Conservation (phyloP, 2,888 invertebrate genomes). For the Petrophora chlorosata region DNA sequence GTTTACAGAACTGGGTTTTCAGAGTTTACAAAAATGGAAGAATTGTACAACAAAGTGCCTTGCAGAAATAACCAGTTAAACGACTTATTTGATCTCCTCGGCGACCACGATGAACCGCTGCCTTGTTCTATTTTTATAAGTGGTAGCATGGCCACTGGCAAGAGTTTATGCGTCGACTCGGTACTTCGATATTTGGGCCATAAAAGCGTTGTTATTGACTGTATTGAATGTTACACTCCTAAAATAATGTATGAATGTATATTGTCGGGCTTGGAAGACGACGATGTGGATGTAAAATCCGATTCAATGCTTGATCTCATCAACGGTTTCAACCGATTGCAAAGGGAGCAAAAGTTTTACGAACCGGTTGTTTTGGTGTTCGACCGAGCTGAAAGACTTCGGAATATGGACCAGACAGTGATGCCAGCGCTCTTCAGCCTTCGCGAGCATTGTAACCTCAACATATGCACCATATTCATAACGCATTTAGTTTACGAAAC, state of each 20-base stretch:
- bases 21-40: conserved; percentile 73
- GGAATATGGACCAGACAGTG: conserved; percentile 89
- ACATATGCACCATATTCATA: conserved; percentile 90
- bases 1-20: conserved; percentile 37
- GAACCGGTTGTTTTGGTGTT: conserved; percentile 87
- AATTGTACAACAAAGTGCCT: conserved; percentile 69
- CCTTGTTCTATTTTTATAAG: conserved; percentile 89
- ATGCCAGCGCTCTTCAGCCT: conserved; percentile 89
- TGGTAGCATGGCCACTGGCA: conserved; percentile 94
- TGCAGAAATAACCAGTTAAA: conserved; percentile 79
- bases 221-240: conserved; percentile 91
- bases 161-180: conserved; percentile 87
- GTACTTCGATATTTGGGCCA: conserved; percentile 84
- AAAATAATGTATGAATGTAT: conserved; percentile 91
- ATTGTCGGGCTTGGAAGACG: conserved; percentile 82
- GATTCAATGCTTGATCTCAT: conserved; percentile 88
- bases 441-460: conserved; percentile 87
- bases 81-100: conserved; percentile 77
- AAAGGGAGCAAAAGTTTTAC: conserved; percentile 47
- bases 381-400: conserved; percentile 91
- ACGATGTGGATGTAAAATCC: conserved; percentile 79
- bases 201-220: conserved; percentile 87
- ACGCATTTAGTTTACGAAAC: conserved; percentile 93
- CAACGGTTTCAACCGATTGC: conserved; percentile 67
- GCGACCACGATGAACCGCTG: conserved; percentile 84